These are phyloP conservation scores for Limonius californicus DNA, from an alignment of 1,140 invertebrate genomes.

Conservation along the genomic window DNA sequence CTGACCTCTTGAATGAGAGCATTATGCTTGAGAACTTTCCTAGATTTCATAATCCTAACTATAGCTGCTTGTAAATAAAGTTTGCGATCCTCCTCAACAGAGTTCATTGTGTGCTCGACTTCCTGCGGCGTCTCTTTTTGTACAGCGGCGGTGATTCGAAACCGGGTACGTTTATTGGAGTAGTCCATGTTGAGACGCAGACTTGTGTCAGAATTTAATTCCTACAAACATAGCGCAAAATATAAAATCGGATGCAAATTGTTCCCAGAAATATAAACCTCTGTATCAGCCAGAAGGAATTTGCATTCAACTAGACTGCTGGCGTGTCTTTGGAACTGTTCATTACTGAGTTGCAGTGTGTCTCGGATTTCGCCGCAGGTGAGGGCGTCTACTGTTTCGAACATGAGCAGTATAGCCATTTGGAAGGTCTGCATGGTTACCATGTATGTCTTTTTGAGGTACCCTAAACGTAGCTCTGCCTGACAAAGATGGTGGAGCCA, in stretches of 20 bases:
- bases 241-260: constrained; percentile 5
- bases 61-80: constrained; percentile 96
- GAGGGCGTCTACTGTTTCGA: constrained; percentile 72
- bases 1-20: constrained; percentile 90
- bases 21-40: constrained; percentile 88
- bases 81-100: constrained; percentile 96
- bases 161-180: constrained; percentile 88
- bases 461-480: constrained; percentile 62
- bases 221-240: constrained; percentile 33
- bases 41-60: constrained; percentile 94
- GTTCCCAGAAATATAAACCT: constrained; percentile 45
- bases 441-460: constrained; percentile 79
- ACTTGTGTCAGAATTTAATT: constrained; percentile 55
- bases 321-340: constrained; percentile 79
- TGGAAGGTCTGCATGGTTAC: constrained; percentile 94
- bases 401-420: constrained; percentile 88
- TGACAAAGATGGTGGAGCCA: constrained; percentile 75
- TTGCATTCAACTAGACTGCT: constrained; percentile 81
- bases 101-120: constrained; percentile 73
- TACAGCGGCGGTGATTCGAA: constrained; percentile 82
- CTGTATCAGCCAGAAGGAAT: constrained; percentile 60
- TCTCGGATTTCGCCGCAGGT: constrained; percentile 69
- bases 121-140: constrained; percentile 86
- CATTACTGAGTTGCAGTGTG: constrained; percentile 70
- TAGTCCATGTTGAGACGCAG: constrained; percentile 80